Evolutionary conservation across 2,888 invertebrate species (phyloP).

Genomic region (Mesorhabditis belari): DNA sequence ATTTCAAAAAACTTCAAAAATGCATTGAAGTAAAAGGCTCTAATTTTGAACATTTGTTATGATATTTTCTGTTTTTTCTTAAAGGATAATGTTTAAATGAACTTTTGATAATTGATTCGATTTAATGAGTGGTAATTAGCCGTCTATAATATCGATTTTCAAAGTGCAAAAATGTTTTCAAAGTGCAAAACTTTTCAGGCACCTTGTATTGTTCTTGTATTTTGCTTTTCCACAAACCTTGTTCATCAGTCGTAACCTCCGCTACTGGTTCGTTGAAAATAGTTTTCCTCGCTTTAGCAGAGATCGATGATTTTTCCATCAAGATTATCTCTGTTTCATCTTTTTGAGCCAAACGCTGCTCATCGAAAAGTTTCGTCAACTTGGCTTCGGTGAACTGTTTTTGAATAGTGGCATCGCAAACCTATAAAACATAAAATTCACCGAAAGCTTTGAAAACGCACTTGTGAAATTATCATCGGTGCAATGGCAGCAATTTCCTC

Average conservation of each 20-base stretch:
- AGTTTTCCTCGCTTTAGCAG: background rate
- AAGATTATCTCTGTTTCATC: constrained; percentile 5
- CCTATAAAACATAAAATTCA: constrained; percentile 2
- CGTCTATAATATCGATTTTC: no score
- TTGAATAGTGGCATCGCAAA: constrained; percentile 4
- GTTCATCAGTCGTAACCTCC: background rate
- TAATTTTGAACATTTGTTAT: no score
- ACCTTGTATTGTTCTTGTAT: no score
- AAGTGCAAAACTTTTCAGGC: no score
- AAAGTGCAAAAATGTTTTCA: no score
- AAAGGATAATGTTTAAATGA: no score
- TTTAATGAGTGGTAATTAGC: no score
- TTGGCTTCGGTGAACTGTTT: constrained; percentile 5
- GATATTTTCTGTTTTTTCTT: no score
- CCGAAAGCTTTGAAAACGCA: background rate
- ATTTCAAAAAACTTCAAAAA: background rate
- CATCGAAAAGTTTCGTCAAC: constrained; percentile 17
- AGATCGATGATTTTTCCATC: background rate
- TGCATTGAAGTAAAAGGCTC: background rate
- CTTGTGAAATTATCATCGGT: constrained; percentile 13
- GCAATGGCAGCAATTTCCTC: constrained; percentile 25
- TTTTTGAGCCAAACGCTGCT: constrained; percentile 10
- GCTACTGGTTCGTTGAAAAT: background rate
- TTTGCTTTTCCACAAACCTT: no score
- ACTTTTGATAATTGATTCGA: no score